Conservation (phyloP, 2,797 vertebrate species). For the Danio albolineatus region DNA sequence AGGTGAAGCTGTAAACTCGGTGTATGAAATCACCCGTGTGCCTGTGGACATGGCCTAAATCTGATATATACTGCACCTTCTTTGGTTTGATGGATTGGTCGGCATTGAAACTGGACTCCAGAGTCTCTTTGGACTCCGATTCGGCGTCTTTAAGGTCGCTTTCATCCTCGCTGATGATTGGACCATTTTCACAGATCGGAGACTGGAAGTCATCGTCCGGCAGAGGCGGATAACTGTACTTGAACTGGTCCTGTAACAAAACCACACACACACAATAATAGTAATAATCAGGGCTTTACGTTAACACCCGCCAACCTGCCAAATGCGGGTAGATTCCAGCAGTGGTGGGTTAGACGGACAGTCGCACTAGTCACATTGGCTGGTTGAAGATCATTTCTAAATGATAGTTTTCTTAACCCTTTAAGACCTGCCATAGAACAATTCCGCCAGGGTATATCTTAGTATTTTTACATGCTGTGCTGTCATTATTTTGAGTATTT, state of each 20-base stretch:
- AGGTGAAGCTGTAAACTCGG: too few relatives aligned
- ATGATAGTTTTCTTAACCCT: too few relatives aligned
- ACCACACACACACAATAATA: background rate
- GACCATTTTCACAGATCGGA: conserved; percentile 93
- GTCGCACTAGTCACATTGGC: too few relatives aligned
- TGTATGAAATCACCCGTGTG: background rate
- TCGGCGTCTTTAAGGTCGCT: conserved; percentile 89
- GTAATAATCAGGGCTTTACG: too few relatives aligned
- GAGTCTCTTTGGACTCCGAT: conserved; percentile 82
- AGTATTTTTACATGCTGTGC: too few relatives aligned
- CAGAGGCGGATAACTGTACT: conserved; percentile 96
- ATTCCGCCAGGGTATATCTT: too few relatives aligned
- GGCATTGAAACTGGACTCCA: conserved; percentile 84
- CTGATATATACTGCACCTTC: conserved; percentile 80
- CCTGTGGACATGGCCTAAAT: background rate
- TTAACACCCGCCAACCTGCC: too few relatives aligned
- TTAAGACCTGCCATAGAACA: too few relatives aligned
- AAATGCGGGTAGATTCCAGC: too few relatives aligned
- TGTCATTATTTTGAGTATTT: too few relatives aligned
- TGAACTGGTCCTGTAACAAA: conserved; percentile 88
- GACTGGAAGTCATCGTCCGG: conserved; percentile 97
- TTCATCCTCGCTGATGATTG: conserved; percentile 91
- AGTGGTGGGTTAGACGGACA: too few relatives aligned
- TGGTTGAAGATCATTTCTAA: too few relatives aligned
- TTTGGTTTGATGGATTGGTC: conserved; percentile 83